Evolutionary conservation across 1,140 invertebrate genomes (phyloP).

Genomic region (Megathymus violae): DNA sequence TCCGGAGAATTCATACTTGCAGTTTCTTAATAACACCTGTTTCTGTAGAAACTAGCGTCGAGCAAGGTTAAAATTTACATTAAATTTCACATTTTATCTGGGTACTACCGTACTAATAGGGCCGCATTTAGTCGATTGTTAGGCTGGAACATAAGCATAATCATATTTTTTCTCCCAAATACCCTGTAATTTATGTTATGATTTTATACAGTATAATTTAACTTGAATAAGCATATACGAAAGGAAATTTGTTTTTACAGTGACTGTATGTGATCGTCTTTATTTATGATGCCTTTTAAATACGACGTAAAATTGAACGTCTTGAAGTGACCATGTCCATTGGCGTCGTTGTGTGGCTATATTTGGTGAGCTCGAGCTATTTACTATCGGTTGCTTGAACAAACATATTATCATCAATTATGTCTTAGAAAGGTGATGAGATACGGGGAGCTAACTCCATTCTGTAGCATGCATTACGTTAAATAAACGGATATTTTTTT

Average conservation of each 20-base stretch:
- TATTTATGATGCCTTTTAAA: too few species aligned
- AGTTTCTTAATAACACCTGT: conserved; percentile 30
- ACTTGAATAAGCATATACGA: too few species aligned
- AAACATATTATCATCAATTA: conserved; percentile 9
- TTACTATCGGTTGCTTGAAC: conserved; percentile 14
- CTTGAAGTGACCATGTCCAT: conserved; percentile 8
- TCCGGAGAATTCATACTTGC: conserved; percentile 35
- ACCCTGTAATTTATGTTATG: too few species aligned
- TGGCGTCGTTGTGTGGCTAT: conserved; percentile 2
- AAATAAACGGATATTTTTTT: too few species aligned
- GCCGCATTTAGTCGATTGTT: too few species aligned
- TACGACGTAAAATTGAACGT: not conserved
- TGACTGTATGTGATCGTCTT: too few species aligned
- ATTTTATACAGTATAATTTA: too few species aligned
- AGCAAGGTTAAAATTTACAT: conserved; percentile 1
- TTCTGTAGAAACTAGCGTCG: conserved; percentile 12
- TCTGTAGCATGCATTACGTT: too few species aligned
- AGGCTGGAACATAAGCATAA: too few species aligned
- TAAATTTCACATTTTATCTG: not conserved
- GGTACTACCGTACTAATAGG: too few species aligned
- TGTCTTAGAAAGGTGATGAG: conserved; percentile 8
- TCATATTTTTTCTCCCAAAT: too few species aligned
- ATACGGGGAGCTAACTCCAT: not conserved
- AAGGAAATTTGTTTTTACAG: too few species aligned
- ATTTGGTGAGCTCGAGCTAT: not conserved